These are phyloP conservation scores for Mizuhopecten yessoensis DNA, from an alignment of 1,140 invertebrate species.

Conservation along the genomic window DNA sequence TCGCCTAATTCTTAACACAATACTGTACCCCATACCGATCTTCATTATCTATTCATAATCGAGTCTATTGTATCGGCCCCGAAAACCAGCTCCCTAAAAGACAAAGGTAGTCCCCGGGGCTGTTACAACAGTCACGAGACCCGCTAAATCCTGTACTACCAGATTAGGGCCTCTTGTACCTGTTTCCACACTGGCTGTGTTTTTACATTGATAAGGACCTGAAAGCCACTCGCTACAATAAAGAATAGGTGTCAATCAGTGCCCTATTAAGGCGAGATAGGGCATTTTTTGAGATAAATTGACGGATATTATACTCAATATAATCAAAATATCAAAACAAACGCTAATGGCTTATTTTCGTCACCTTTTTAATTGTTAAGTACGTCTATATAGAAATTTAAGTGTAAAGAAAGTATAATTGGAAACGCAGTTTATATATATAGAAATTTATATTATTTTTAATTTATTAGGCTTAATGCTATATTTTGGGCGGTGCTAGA, in stretches of 20 bases:
- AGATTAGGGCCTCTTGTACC: neutral
- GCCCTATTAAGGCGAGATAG: neutral
- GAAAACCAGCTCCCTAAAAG: conserved; percentile 14
- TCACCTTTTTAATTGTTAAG: neutral
- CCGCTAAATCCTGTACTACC: neutral
- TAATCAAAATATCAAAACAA: neutral
- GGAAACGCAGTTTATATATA: too few relatives aligned
- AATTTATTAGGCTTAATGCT: too few relatives aligned
- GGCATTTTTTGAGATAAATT: neutral
- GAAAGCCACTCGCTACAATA: neutral
- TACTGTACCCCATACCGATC: neutral
- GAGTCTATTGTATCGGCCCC: neutral
- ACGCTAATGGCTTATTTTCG: neutral
- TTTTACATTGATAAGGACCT: neutral
- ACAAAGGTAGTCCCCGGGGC: neutral
- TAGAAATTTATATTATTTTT: too few relatives aligned
- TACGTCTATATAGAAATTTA: too few relatives aligned
- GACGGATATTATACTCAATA: neutral
- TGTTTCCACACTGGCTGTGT: neutral
- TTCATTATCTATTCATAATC: neutral
- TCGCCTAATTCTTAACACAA: neutral
- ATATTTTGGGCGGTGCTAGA: too few relatives aligned
- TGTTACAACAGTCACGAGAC: neutral
- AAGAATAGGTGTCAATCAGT: neutral
- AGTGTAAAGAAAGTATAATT: too few relatives aligned